phyloP scores from a whole-genome alignment of 2,113 vertebrate genomes.

The Clarias magur region DNA sequence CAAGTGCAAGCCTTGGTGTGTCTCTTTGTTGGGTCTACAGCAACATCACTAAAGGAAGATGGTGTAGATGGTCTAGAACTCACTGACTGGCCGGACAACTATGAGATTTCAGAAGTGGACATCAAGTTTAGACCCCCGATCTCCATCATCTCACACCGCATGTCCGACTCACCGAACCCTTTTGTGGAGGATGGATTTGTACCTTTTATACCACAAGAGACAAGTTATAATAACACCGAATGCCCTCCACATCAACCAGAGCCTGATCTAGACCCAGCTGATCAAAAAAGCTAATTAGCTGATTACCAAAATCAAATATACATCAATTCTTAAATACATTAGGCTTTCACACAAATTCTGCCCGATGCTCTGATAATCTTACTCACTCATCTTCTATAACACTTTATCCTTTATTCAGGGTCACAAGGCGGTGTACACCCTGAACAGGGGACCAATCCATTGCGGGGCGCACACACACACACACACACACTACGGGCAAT shows the following conservation, averaged over 20 bases:
- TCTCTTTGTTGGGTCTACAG: conserved; percentile 51
- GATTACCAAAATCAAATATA: not conserved
- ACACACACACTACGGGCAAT: no score
- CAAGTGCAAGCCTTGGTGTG: conserved; percentile 56
- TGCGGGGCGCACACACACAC: no score
- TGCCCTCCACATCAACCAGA: not conserved
- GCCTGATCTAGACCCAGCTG: not conserved
- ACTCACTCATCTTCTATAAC: no score
- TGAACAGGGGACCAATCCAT: no score
- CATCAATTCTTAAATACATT: not conserved
- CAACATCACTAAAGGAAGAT: conserved; percentile 45
- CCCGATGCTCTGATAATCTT: not conserved
- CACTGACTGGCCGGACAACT: conserved; percentile 33
- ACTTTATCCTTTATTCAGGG: no score
- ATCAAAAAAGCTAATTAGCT: conserved; percentile 5
- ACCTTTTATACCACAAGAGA: not conserved
- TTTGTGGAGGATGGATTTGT: not conserved
- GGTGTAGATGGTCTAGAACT: conserved; percentile 51
- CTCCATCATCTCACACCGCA: conserved; percentile 58
- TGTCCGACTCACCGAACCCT: conserved; percentile 13
- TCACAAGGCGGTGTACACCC: no score
- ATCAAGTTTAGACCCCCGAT: conserved; percentile 58
- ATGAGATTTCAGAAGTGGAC: conserved; percentile 32
- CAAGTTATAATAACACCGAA: not conserved
- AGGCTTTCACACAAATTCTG: not conserved